Conservation (phyloP, 2,113 vertebrate genomes). For the Orientallactaga bullata region DNA sequence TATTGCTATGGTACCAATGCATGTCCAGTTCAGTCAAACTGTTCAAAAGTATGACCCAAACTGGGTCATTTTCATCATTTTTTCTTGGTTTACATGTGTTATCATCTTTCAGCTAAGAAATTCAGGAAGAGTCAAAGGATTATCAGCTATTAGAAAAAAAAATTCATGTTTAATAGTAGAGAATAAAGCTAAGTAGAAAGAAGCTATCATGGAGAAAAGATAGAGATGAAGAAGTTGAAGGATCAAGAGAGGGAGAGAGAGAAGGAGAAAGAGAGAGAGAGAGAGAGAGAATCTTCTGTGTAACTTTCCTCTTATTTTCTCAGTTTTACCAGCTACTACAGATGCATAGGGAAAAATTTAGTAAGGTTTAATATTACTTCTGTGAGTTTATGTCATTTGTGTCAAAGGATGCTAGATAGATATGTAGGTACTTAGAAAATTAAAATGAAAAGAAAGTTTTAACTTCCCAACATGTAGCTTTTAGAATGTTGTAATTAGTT, state of each 20-base stretch:
- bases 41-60: not conserved
- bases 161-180: not conserved
- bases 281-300: no score
- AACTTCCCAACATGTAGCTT: not conserved
- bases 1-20: not conserved
- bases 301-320: not conserved
- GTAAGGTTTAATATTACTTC: not conserved
- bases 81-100: not conserved
- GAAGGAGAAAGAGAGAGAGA: no score
- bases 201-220: not conserved
- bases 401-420: not conserved
- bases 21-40: not conserved
- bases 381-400: not conserved
- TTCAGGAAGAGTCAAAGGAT: not conserved
- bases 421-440: not conserved
- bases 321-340: not conserved
- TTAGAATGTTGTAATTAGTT: not conserved
- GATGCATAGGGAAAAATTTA: not conserved
- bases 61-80: not conserved
- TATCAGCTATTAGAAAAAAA: not conserved
- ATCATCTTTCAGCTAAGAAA: not conserved
- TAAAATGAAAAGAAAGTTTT: not conserved
- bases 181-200: not conserved
- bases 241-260: no score
- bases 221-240: fast-evolving